phyloP scores from a whole-genome alignment of 1,140 invertebrate species.

The Aphelenchoides besseyi region DNA sequence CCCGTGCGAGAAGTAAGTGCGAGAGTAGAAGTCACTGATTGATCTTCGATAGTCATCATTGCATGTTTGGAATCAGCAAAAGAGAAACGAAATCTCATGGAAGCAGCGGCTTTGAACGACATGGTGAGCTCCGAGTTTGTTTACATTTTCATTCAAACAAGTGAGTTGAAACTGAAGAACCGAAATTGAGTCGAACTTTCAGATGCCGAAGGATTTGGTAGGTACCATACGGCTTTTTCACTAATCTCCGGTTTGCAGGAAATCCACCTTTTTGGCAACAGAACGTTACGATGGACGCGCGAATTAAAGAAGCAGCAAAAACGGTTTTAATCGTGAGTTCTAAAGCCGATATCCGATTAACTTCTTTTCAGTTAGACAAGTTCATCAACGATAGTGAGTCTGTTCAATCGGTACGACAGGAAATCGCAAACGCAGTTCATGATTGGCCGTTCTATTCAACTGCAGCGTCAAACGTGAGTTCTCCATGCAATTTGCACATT shows the following conservation, averaged over 20 bases:
- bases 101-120: conserved; percentile 3
- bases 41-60: conserved; percentile 11
- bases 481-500: neutral
- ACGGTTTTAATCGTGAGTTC: conserved; percentile 8
- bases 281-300: neutral
- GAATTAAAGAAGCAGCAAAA: conserved; percentile 1
- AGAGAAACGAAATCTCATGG: conserved; percentile 23
- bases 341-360: neutral
- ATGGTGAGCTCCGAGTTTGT: conserved; percentile 20
- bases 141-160: conserved; percentile 22
- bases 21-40: neutral
- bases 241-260: conserved; percentile 14
- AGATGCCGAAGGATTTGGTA: conserved; percentile 26
- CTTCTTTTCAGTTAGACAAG: conserved; percentile 2
- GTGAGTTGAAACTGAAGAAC: too few species aligned
- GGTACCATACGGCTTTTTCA: too few species aligned
- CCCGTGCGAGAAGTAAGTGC: neutral
- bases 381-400: neutral
- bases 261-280: conserved; percentile 19
- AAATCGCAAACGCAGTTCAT: neutral
- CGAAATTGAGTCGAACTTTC: too few species aligned
- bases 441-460: neutral
- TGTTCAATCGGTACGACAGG: neutral
- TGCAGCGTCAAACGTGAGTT: neutral
- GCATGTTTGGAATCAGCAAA: conserved; percentile 13